Percentiles rank a stretch among this genome's conserved stretches.
Evolutionary conservation across 2,888 invertebrate species (phyloP).

Genomic region (Rhimphoctona megacephalus): DNA sequence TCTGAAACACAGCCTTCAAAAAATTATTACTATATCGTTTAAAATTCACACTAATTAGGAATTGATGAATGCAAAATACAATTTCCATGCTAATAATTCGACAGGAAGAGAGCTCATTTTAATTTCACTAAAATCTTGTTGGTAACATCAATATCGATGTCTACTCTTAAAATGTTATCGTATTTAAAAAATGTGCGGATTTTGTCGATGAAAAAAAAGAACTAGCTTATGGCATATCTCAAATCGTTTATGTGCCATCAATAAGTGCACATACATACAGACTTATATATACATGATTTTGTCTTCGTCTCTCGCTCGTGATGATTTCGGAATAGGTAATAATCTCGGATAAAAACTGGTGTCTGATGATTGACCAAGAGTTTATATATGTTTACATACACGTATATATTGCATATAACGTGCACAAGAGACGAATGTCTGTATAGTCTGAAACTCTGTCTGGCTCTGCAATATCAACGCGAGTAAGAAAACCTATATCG

Average conservation of each 20-base stretch:
- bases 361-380: slow-evolving; percentile 33
- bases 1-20: neutral
- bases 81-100: neutral
- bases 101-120: neutral
- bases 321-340: slow-evolving; percentile 58
- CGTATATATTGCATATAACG: neutral
- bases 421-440: slow-evolving; percentile 9
- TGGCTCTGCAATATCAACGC: slow-evolving; percentile 1
- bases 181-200: neutral
- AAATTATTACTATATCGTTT: neutral
- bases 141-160: neutral
- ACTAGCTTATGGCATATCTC: neutral
- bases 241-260: slow-evolving; percentile 20
- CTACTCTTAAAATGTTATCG: neutral
- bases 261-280: slow-evolving; percentile 10
- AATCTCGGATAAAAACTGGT: slow-evolving; percentile 51
- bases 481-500: slow-evolving; percentile 11
- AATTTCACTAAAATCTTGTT: neutral
- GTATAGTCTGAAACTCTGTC: slow-evolving; percentile 6
- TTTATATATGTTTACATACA: neutral
- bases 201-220: neutral
- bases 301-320: slow-evolving; percentile 24
- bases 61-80: neutral
- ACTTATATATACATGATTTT: neutral
- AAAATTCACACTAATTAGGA: neutral